Evolutionary conservation across 2,113 vertebrate species (phyloP), one percentile per base, ranked within the genome.

Genomic region (Lepidothrix coronata): DNA sequence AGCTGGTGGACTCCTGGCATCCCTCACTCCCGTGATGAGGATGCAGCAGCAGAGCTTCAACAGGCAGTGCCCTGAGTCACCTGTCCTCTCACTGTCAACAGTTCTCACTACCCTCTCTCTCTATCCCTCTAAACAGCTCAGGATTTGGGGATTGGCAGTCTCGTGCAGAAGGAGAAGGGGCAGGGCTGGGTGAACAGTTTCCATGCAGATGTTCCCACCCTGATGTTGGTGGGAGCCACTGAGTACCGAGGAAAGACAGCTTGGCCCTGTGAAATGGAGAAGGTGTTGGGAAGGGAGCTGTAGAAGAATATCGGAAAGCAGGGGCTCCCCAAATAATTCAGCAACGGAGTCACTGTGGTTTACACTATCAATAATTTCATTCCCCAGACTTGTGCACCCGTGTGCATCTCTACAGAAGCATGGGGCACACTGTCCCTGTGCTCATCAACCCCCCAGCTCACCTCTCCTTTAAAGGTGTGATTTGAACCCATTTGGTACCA

Each of bases 241-340:
- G 0, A n/a, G 33, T 24, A 6, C 16, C 0, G 0, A 73, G 33
- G 15, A 85, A 65, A 28, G 33, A 18, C 15, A 71, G 5, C 30
- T 49, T 43, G 8, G 8, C 43, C n/a, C 70, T 44, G 12, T 72
- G 75, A 51, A 83, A 39, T 11, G 30, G 22, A 80, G 23, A 22
- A 8, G 6, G 1, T 1, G 0, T 24, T 65, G 27, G 14, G 37
- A 93, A 70, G 21, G 27, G n/a, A 62, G 24, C 7, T 18, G 39
- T 6, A 1, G 0, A 83, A 72, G 14, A 7, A 9, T 0, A 0
- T 9, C 17, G 49, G n/a, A 72, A 59, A 80, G 21, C 2, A 68
- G 15, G 11, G 8, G 8, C 4, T 80, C 27, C 48, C 24, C n/a
- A 54, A 8, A 62, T 61, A 58, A n/a, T 54, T 66, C 68, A 80